These are phyloP conservation scores for Sphaerodactylus townsendi DNA, from an alignment of 2,113 vertebrate species.

Conservation along the genomic window DNA sequence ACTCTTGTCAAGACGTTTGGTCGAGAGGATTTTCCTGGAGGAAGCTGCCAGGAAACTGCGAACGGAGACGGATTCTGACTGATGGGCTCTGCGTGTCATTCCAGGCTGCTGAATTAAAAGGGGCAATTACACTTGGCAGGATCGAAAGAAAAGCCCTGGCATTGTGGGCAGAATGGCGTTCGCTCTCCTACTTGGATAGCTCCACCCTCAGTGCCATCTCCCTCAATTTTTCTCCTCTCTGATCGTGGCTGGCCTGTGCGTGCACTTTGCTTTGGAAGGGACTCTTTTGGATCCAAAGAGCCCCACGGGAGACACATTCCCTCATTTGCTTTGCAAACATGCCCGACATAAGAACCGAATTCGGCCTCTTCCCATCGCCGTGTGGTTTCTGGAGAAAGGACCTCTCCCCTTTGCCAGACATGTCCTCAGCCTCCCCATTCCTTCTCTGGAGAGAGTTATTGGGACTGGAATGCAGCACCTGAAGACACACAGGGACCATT, in stretches of 20 bases:
- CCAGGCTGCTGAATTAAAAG: neutral
- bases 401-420: constrained; percentile 39
- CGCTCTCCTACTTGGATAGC: neutral
- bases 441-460: neutral
- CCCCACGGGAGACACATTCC: constrained; percentile 66
- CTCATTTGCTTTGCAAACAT: constrained; percentile 57
- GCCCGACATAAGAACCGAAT: constrained; percentile 58
- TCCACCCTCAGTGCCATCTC: neutral
- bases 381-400: constrained; percentile 60
- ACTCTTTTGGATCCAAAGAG: constrained; percentile 53
- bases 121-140: neutral
- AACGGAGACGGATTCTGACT: neutral
- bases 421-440: constrained; percentile 50
- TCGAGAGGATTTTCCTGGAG: neutral
- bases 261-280: constrained; percentile 57
- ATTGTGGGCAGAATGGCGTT: neutral
- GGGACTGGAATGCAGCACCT: constrained; percentile 23
- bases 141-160: no score
- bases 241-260: neutral
- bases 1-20: neutral
- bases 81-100: no score
- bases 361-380: constrained; percentile 64
- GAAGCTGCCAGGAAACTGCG: neutral
- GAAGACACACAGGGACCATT: rapidly evolving
- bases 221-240: neutral